phyloP scores from a whole-genome alignment of 2,113 vertebrate species.

The Riparia riparia region DNA sequence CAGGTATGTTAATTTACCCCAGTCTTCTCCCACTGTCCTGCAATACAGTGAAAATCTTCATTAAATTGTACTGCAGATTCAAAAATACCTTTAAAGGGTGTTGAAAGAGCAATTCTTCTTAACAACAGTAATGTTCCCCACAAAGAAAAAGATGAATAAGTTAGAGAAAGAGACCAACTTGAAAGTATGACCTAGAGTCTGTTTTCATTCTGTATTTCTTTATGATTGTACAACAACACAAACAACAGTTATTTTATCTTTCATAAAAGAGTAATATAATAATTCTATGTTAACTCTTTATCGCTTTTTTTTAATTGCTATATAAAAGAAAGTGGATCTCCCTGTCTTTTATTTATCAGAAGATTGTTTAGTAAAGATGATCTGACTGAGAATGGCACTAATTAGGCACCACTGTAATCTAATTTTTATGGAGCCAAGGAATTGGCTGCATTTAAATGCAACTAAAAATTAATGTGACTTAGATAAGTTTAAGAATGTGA shows the following conservation, averaged over 20 bases:
- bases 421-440: not conserved
- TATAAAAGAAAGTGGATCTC: not conserved
- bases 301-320: rapidly evolving
- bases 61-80: not conserved
- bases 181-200: not conserved
- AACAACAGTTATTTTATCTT: not conserved
- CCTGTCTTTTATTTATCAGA: not conserved
- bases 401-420: not conserved
- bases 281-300: not conserved
- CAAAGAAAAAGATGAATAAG: rapidly evolving
- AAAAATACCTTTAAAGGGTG: not conserved
- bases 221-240: not conserved
- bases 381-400: not conserved
- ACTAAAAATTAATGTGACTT: not conserved
- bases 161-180: not conserved
- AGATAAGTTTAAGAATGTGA: rapidly evolving
- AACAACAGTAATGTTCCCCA: not conserved
- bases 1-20: not conserved
- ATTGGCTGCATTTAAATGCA: not conserved
- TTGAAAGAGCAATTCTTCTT: not conserved
- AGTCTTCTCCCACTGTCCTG: not conserved
- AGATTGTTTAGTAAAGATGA: not conserved
- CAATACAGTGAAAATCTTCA: not conserved
- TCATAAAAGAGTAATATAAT: not conserved
- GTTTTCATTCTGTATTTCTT: not conserved